Evolutionary conservation across 1,140 invertebrate genomes (phyloP).

Genomic region (Heliconius eleuchia): DNA sequence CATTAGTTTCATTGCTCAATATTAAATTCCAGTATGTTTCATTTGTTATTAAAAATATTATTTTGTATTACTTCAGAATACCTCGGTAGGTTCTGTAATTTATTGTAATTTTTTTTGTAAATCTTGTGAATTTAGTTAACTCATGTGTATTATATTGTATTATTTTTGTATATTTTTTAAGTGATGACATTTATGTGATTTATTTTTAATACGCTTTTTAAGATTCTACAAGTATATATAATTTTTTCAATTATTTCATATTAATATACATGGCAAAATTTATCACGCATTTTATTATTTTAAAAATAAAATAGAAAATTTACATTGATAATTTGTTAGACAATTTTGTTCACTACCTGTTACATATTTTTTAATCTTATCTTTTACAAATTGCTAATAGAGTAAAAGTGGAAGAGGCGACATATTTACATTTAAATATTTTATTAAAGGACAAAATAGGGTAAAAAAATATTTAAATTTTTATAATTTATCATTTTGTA

Average conservation of each 20-base stretch:
- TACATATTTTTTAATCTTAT: background rate
- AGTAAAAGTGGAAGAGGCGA: background rate
- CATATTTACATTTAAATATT: background rate
- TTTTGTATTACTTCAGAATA: constrained; percentile 15
- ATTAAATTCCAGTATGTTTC: constrained; percentile 20
- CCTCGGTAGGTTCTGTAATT: background rate
- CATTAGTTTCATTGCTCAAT: constrained; percentile 29
- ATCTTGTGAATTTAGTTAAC: no score
- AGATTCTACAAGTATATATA: background rate
- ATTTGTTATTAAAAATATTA: constrained; percentile 10
- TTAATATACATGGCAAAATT: background rate
- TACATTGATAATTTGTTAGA: background rate
- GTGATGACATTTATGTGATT: background rate
- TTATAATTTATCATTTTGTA: constrained; percentile 1
- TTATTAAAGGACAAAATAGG: constrained; percentile 5
- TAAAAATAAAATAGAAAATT: background rate
- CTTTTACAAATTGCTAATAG: background rate
- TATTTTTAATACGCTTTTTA: constrained; percentile 8
- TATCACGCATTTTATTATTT: background rate
- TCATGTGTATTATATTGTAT: background rate
- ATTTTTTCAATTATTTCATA: background rate
- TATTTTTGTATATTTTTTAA: background rate
- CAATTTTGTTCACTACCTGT: no score
- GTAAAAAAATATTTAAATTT: background rate
- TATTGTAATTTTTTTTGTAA: background rate